A percentile compares a stretch with the other conserved stretches of the same genome.
These are phyloP conservation scores for Brachyalestes nurse DNA, from an alignment of 2,797 vertebrate genomes.

Conservation along the genomic window DNA sequence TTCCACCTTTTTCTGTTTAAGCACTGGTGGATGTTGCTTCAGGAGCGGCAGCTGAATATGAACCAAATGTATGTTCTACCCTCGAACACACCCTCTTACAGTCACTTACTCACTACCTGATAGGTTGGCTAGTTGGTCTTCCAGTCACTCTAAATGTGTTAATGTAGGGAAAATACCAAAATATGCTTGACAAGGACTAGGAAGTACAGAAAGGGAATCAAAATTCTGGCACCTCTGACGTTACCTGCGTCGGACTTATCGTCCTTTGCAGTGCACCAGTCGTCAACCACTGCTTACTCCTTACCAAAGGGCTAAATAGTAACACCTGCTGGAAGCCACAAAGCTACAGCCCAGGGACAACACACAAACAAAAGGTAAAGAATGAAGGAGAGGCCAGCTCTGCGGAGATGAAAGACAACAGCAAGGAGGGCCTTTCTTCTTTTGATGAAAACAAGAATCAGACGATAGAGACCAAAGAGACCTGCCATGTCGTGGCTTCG, in stretches of 20 bases:
- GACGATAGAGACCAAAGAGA: slow-evolving; percentile 75
- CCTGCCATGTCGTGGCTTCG: slow-evolving; percentile 69
- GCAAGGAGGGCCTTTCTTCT: slow-evolving; percentile 77
- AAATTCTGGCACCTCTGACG: slow-evolving; percentile 14
- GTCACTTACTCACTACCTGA: not conserved
- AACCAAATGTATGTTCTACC: too few species aligned
- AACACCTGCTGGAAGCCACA: slow-evolving; percentile 67
- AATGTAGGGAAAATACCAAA: not conserved
- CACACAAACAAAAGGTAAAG: slow-evolving; percentile 65
- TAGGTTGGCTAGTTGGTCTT: too few species aligned
- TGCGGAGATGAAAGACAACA: slow-evolving; percentile 77
- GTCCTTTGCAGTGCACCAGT: slow-evolving; percentile 39
- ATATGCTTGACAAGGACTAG: not conserved
- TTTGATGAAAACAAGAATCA: slow-evolving; percentile 83
- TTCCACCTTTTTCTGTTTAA: too few species aligned
- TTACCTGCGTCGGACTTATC: slow-evolving; percentile 29
- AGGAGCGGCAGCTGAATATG: too few species aligned
- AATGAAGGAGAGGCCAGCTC: slow-evolving; percentile 68
- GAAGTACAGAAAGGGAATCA: slow-evolving; percentile 1
- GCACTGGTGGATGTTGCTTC: too few species aligned
- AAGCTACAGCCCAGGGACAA: slow-evolving; percentile 64
- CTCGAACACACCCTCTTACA: not conserved
- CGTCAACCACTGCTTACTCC: slow-evolving; percentile 51
- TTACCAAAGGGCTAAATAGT: slow-evolving; percentile 60
- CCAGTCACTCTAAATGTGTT: not conserved